Evolutionary conservation across 2,797 vertebrate species (phyloP), one percentile per base, ranked within the genome.

Genomic region (Thaleichthys pacificus): DNA sequence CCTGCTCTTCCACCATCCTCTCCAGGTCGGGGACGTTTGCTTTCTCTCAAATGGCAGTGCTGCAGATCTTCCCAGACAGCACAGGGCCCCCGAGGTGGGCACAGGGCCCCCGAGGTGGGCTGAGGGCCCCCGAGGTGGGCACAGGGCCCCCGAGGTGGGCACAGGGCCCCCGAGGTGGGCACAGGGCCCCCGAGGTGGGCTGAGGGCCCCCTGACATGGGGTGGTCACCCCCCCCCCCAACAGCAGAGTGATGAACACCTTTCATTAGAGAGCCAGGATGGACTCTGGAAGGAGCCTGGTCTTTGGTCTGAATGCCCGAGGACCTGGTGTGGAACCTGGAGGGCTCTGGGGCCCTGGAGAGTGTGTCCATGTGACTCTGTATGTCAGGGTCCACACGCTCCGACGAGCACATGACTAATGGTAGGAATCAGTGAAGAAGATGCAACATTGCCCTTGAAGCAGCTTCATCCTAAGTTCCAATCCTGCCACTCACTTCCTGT

Each of bases 241-340:
- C 90, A 90, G 86, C 80, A 84, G 88, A 86, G 89, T 87, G 91
- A 92, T 89, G 86, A 91, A 90, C 89, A 90, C 82, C 83, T 91
- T 92, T 91, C 89, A 90, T 91, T 91, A 87, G 88, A 47, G 86
- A 89, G 76, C 72, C 69, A 82, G 19, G 4, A 19, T 56, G 51
- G 14, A 5, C 51, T 56, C 49, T 51, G 49, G 3, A 14, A 17
- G 17, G 49, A n/a, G 51, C 1, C 19, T 7, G 15, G 17, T 4
- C 51, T 56, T 17, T n/a, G 51, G 17, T 56, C 4, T 56, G 51
- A 6, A 17, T 56, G 51, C 19, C 17, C 3, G 51, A 56, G 15
- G 51, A 5, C 51, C 51, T 56, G 51, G 12, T 47, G 42, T 47
- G 12, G 3, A 47, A 47, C 42, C 42, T 47, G 51, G 51, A 56